Base-by-base conservation (phyloP, 1,140 invertebrate species). In the Homarus americanus region DNA sequence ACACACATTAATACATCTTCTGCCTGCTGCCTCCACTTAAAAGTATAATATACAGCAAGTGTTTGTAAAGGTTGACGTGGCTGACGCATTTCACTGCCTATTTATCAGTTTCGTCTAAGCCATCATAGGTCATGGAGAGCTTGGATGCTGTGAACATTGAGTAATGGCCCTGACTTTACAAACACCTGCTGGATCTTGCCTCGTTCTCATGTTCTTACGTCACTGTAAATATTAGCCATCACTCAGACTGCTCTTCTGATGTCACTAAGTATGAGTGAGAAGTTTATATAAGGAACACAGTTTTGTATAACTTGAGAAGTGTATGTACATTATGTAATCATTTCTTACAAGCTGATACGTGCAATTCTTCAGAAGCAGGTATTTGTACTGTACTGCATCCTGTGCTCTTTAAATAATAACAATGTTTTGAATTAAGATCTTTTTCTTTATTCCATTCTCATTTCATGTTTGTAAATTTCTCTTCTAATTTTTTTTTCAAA, bases 231-330 rank as follows among this genome's bases (percentile, higher is more conserved):
- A 87, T 80, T 87, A 66, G 86, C 75, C 78, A 69, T 79, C 75
- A 87, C 86, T 75, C 86, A 87, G 85, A 87, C 76, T 87, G 86
- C 69, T 44, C 58, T 44, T 79, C 72, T 38, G 53, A 87, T 75
- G 38, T 79, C 78, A 78, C 86, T 79, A 79, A 34, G 53, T 78
- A 78, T 87, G 76, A 87, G 75, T 87, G 86, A 78, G 72, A 79
- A 78, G 86, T 87, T 87, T 87, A 79, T 87, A 87, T 87, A 87
- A 87, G 75, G 86, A 87, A 87, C 86, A 87, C 86, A 87, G 86
- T 87, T 87, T 87, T 87, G 76, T 87, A 87, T 87, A 87, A 87
- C 86, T 80, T 69, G 86, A 87, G 38, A 87, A 85, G 79, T 79
- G 40, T 85, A 53, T 85, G 83, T 85, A 85, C 83, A 85, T 85